Evolutionary conservation across 37 sponge, comb jelly and placozoan genomes (phyloP).

Genomic region (Trichoplax adhaerens): DNA sequence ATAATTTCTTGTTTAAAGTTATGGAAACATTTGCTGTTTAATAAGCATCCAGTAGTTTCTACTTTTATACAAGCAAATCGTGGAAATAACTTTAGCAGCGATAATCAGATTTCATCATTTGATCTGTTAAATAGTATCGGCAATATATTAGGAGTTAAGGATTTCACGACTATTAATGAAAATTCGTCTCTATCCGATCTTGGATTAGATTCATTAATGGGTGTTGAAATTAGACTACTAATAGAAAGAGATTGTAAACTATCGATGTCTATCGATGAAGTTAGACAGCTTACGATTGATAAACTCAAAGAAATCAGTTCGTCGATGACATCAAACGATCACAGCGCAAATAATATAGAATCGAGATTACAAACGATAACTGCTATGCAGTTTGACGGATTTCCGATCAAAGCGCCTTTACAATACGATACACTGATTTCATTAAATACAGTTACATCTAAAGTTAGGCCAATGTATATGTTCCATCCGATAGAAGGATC

Average conservation of each 20-base stretch:
- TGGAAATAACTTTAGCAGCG: neutral
- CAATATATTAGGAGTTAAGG: conserved; percentile 15
- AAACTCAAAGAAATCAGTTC: no score
- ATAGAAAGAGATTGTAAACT: conserved; percentile 1
- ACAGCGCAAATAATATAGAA: no score
- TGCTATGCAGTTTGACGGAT: no score
- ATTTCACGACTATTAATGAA: conserved; percentile 10
- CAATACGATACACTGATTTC: no score
- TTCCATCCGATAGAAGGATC: no score
- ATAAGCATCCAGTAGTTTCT: conserved; percentile 5
- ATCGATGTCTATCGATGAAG: no score
- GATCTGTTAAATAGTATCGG: conserved; percentile 10
- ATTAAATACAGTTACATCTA: no score
- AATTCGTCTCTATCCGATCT: conserved; percentile 12
- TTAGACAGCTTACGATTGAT: no score
- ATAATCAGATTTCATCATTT: neutral
- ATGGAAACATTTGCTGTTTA: conserved; percentile 5
- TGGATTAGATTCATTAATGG: conserved; percentile 25
- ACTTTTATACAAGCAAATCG: conserved; percentile 11
- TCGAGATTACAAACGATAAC: no score
- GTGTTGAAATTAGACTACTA: conserved; percentile 17
- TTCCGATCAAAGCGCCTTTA: no score
- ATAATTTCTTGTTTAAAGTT: conserved; percentile 19
- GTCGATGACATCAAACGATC: no score
- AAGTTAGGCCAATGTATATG: no score